phyloP scores from a whole-genome alignment of 64 coral and sea anemone species.

The Anthopleura sola region DNA sequence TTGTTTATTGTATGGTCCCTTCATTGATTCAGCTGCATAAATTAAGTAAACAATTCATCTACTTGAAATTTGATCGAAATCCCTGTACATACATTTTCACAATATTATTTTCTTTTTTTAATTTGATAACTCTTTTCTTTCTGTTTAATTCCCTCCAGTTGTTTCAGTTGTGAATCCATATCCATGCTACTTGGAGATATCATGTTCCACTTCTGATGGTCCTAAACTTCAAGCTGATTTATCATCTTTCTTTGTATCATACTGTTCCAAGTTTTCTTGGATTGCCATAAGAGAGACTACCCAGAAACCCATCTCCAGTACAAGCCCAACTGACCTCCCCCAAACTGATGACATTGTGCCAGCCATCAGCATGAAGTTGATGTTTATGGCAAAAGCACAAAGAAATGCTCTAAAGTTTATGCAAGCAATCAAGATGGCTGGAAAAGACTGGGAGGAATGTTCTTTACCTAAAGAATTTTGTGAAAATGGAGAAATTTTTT shows the following conservation, averaged over 20 bases:
- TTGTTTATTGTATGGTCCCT: too few relatives aligned
- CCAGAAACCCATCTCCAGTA: conserved; percentile 50
- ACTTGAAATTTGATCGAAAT: too few relatives aligned
- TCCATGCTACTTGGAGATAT: conserved; percentile 69
- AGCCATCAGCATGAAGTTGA: conserved; percentile 67
- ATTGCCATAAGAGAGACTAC: conserved; percentile 59
- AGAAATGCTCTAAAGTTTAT: conserved; percentile 64
- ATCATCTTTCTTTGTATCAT: conserved; percentile 50
- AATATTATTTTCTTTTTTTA: too few relatives aligned
- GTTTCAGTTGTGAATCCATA: conserved; percentile 54
- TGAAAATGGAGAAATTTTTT: conserved; percentile 69
- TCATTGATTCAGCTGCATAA: too few relatives aligned
- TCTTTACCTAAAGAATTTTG: conserved; percentile 60
- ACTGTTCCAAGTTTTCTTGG: conserved; percentile 71
- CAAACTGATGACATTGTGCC: conserved; percentile 47
- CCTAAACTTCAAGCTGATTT: conserved; percentile 39
- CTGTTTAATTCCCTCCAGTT: conserved; percentile 31
- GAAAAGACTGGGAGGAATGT: conserved; percentile 31
- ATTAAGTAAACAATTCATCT: too few relatives aligned
- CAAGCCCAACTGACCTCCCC: conserved; percentile 49
- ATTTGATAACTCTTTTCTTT: neutral
- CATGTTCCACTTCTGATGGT: conserved; percentile 35
- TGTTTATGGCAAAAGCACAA: conserved; percentile 77
- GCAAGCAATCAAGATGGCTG: conserved; percentile 27
- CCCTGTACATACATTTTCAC: too few relatives aligned